Base-by-base conservation (phyloP, 2,797 vertebrate species). In the Passerculus sandwichensis region DNA sequence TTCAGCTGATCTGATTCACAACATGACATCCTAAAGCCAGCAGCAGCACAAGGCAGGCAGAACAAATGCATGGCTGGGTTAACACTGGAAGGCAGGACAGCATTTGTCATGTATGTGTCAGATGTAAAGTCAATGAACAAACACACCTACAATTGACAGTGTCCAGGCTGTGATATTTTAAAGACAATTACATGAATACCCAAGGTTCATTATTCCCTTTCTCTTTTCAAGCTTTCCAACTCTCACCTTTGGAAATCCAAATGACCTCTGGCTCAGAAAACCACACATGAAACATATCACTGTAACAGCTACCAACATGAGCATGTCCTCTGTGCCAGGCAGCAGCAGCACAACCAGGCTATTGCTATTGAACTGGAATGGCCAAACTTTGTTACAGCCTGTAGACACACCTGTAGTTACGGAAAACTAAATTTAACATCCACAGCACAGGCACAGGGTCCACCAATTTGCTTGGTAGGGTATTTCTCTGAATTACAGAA, bases 1-100 rank as follows among this genome's bases (percentile, higher is more conserved):
- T 77, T 91, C 79, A 60, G 67, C 87, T 83, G 73, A 83, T 88
- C 75, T 64, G 44, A 80, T 77, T 88, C 79, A 62, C 61, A 93
- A 84, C 25, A 27, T 22, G 79, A 93, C 76, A 85, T 69, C 45
- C 83, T 66, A 84, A 86, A 84, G 76, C 62, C 60, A 88, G 44
- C 1, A 60, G n/a, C 74, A 72, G 69, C 72, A 84, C 30, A 57
- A 65, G 34, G 72, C 78, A 91, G 57, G n/a, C 15, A 67, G 85
- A 87, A 85, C 26, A 74, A 87, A 92, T 11, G 21, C 67, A 82
- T 10, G 59, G 67, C 38, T 89, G 42, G 38, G 30, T 42, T 60
- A 82, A 89, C 72, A 45, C 47, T 36, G 26, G 51, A 74, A 77
- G 79, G 54, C 65, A 77, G 67, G 56, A 74, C 27, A 62, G 47